These are phyloP conservation scores for Pocota personata DNA, from an alignment of 2,888 invertebrate species.

Conservation along the genomic window DNA sequence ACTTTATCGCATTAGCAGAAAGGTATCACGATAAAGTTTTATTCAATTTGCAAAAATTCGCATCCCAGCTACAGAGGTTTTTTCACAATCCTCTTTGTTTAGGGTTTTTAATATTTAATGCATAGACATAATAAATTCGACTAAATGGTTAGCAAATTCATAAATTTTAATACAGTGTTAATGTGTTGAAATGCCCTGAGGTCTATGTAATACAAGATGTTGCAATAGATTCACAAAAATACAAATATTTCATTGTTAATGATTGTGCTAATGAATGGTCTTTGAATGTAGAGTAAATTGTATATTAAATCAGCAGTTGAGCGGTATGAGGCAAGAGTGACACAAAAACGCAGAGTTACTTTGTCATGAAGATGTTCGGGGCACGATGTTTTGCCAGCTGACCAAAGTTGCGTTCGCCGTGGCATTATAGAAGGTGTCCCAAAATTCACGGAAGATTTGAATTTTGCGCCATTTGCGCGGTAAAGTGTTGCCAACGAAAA, in stretches of 20 bases:
- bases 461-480: too few species aligned
- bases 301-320: background rate
- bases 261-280: background rate
- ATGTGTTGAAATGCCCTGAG: background rate
- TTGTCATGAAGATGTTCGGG: too few species aligned
- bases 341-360: background rate
- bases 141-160: background rate
- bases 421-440: too few species aligned
- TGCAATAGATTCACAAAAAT: background rate
- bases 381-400: too few species aligned
- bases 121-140: background rate
- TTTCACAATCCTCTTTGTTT: constrained; percentile 7
- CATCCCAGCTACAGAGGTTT: background rate
- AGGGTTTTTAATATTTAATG: background rate
- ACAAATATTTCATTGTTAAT: background rate
- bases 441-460: too few species aligned
- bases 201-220: background rate
- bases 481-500: too few species aligned
- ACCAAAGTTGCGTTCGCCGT: too few species aligned
- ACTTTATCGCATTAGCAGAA: constrained; percentile 30
- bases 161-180: background rate
- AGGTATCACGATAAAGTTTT: constrained; percentile 6
- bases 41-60: constrained; percentile 24
- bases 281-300: background rate
- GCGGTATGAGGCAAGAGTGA: background rate